A percentile compares a stretch with the other conserved stretches of the same genome.
Evolutionary conservation across 2,888 invertebrate species (phyloP).

Genomic region (Himalopsyche japonica): DNA sequence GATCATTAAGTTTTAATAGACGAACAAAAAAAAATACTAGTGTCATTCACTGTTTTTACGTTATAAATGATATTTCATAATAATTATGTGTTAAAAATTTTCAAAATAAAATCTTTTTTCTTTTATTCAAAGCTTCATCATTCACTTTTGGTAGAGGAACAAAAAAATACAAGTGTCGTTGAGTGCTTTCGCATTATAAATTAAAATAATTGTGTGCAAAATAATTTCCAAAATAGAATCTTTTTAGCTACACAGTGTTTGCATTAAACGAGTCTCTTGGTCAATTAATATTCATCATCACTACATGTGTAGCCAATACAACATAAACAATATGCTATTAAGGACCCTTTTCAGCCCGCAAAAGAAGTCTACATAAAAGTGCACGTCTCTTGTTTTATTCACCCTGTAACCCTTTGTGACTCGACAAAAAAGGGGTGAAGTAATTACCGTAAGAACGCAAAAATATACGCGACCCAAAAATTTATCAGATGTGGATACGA

Average conservation of each 20-base stretch:
- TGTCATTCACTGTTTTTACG: too few relatives aligned
- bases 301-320: slow-evolving; percentile 4
- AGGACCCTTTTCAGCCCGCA: slow-evolving; percentile 1
- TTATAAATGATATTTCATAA: too few relatives aligned
- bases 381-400: slow-evolving; percentile 1
- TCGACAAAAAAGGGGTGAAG: slow-evolving; percentile 12
- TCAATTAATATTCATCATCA: slow-evolving; percentile 11
- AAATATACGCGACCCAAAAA: not conserved
- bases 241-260: not conserved
- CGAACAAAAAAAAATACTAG: too few relatives aligned
- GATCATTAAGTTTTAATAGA: too few relatives aligned
- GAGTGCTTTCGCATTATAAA: too few relatives aligned
- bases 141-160: too few relatives aligned
- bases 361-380: slow-evolving; percentile 2
- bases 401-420: slow-evolving; percentile 12
- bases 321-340: slow-evolving; percentile 2
- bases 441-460: slow-evolving; percentile 21
- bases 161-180: too few relatives aligned
- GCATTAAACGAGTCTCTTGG: not conserved
- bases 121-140: too few relatives aligned
- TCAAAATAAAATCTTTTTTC: too few relatives aligned
- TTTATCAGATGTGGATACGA: not conserved
- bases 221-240: too few relatives aligned
- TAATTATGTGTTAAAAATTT: too few relatives aligned
- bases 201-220: not conserved